A percentile compares a stretch with the other conserved stretches of the same genome.
These are phyloP conservation scores for Gavialis gangeticus DNA, from an alignment of 2,113 vertebrate genomes.

Conservation along the genomic window DNA sequence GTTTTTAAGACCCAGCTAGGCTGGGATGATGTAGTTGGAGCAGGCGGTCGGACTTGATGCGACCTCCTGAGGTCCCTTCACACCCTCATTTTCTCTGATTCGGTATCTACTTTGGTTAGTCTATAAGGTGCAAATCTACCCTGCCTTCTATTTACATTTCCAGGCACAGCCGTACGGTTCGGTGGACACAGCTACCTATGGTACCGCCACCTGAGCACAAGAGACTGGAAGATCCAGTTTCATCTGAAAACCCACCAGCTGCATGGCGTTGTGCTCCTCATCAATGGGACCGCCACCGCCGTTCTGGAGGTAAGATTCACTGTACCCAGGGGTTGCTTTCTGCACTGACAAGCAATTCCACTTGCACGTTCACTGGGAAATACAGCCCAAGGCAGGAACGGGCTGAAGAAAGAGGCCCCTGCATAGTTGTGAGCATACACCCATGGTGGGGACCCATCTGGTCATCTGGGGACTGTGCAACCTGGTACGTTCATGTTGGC, in stretches of 20 bases:
- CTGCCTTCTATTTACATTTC: slow-evolving; percentile 15
- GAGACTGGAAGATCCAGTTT: slow-evolving; percentile 82
- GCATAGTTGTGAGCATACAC: neutral
- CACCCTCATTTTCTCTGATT: no score
- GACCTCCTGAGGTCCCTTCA: no score
- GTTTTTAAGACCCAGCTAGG: no score
- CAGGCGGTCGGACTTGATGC: no score
- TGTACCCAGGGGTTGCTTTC: fast-evolving
- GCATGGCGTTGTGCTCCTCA: slow-evolving; percentile 77
- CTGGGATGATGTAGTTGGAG: no score
- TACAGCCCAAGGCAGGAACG: neutral
- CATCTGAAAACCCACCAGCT: slow-evolving; percentile 88
- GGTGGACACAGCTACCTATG: slow-evolving; percentile 85
- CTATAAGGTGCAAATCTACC: no score
- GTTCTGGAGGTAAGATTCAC: slow-evolving; percentile 84
- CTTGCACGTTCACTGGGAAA: neutral
- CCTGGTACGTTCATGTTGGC: neutral
- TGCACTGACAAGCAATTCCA: fast-evolving
- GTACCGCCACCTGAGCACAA: slow-evolving; percentile 77
- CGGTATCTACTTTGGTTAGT: no score
- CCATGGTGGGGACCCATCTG: neutral
- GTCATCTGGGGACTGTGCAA: neutral
- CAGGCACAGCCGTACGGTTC: slow-evolving; percentile 90
- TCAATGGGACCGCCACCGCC: slow-evolving; percentile 80
- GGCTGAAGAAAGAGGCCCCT: neutral